These are phyloP conservation scores for Ophthalmolycus amberensis DNA, from an alignment of 2,113 vertebrate species.

Conservation along the genomic window DNA sequence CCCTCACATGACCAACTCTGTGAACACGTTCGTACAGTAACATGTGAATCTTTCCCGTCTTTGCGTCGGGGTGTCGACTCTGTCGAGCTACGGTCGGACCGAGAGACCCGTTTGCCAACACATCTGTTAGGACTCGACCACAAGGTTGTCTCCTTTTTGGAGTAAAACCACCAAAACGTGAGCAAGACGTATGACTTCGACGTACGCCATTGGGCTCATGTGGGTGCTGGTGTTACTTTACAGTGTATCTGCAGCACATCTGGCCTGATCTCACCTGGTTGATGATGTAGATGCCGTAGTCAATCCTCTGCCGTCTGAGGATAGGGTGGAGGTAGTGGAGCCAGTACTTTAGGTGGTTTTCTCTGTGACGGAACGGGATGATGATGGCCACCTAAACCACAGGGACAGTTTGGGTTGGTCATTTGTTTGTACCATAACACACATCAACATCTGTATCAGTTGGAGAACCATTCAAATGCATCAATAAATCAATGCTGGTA, in stretches of 20 bases:
- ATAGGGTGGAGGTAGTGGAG: slow-evolving; percentile 98
- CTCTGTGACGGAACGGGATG: slow-evolving; percentile 96
- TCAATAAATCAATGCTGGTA: background rate
- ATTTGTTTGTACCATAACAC: background rate
- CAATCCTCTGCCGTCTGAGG: slow-evolving; percentile 93
- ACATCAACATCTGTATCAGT: background rate
- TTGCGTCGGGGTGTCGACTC: too few relatives aligned
- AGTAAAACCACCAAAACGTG: background rate
- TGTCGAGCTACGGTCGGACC: background rate
- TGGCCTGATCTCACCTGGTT: slow-evolving; percentile 88
- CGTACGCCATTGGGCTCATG: background rate
- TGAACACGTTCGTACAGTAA: too few relatives aligned
- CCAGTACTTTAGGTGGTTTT: slow-evolving; percentile 99
- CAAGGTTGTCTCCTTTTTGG: background rate
- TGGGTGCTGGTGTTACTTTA: background rate
- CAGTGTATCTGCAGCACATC: background rate
- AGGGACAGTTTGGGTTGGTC: background rate
- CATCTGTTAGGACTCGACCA: too few relatives aligned
- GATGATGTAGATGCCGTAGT: slow-evolving; percentile 97
- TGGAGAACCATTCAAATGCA: background rate
- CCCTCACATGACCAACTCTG: background rate
- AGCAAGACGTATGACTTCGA: background rate
- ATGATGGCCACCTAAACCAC: slow-evolving; percentile 91
- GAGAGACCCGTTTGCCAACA: too few relatives aligned
- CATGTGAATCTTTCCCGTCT: too few relatives aligned